A percentile compares a stretch with the other conserved stretches of the same genome.
Evolutionary conservation across 2,797 vertebrate species (phyloP).

Genomic region (Oryzias sinensis): DNA sequence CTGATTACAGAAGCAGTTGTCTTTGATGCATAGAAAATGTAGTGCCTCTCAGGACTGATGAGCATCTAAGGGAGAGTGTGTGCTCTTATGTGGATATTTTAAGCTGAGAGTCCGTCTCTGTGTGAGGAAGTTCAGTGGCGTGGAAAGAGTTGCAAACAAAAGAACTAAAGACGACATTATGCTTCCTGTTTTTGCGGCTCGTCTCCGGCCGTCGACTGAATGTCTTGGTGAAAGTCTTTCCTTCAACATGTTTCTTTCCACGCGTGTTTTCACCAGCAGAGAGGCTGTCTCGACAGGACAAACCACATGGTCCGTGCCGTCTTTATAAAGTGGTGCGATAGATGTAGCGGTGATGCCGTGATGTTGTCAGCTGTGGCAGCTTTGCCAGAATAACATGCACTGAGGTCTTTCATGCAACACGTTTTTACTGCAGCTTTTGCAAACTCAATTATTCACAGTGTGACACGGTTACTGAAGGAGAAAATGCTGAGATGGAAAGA

Average conservation of each 20-base stretch:
- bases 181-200: slow-evolving; percentile 36
- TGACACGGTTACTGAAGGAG: slow-evolving; percentile 13
- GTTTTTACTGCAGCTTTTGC: slow-evolving; percentile 5
- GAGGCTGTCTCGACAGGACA: slow-evolving; percentile 49
- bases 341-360: slow-evolving; percentile 44
- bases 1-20: slow-evolving; percentile 59
- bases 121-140: slow-evolving; percentile 12
- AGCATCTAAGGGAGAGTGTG: slow-evolving; percentile 25
- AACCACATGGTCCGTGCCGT: slow-evolving; percentile 69
- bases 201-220: slow-evolving; percentile 24
- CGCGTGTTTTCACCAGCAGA: slow-evolving; percentile 14
- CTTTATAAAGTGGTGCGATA: slow-evolving; percentile 62
- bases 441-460: slow-evolving; percentile 20
- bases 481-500: background rate
- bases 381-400: slow-evolving; percentile 25
- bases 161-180: slow-evolving; percentile 19
- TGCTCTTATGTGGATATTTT: slow-evolving; percentile 25
- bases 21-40: slow-evolving; percentile 45
- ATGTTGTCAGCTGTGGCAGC: slow-evolving; percentile 41
- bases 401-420: slow-evolving; percentile 43
- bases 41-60: slow-evolving; percentile 51
- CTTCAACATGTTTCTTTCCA: slow-evolving; percentile 4
- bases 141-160: slow-evolving; percentile 39
- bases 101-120: slow-evolving; percentile 16
- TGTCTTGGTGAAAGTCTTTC: slow-evolving; percentile 39